Evolutionary conservation across 2,113 vertebrate species (phyloP), one percentile per base, ranked within the genome.

Genomic region (Procavia capensis): DNA sequence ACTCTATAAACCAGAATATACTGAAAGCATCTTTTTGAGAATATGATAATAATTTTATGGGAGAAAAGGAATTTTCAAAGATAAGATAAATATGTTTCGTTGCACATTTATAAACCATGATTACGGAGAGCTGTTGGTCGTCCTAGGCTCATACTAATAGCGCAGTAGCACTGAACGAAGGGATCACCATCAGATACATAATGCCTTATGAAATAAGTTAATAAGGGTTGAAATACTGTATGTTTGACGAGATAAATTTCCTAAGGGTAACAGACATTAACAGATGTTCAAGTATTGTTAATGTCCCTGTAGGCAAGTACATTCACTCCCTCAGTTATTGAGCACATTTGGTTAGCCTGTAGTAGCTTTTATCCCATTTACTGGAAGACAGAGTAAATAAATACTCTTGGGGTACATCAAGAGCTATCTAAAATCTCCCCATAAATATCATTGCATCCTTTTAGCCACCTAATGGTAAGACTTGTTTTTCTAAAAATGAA

Each of bases 201-300:
- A 96, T 70, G 72, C 34, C 34, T 93, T 91, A 70, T 87, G 74
- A 97, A 96, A 88, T 96, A 93, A 93, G 90, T 92, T 95, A 97
- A 95, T 95, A 96, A 83, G 50, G 66, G 72, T 70, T 94, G 87
- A 96, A 95, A 93, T 31, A 93, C 9, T 68, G 20, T 88, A 83
- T 41, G 79, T 68, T 92, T 90, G 85, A 93, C 95, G 85, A 96
- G 95, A 97, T 94, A 93, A 83, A 92, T 93, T 96, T 96, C 78
- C 90, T 97, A 97, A 97, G 91, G 88, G 85, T 75, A 96, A 94
- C 74, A 95, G 87, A 93, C 90, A 90, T 93, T 96, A 90, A 88
- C 86, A 96, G 61, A 82, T 95, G 85, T 91, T 97, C 82, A 92
- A 96, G 84, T 94, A 74, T 86, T 95, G 34, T 59, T 95, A 88